Percentiles rank a stretch among this genome's conserved stretches.
Conservation (phyloP, 2,797 vertebrate genomes). For the Chelon labrosus region DNA sequence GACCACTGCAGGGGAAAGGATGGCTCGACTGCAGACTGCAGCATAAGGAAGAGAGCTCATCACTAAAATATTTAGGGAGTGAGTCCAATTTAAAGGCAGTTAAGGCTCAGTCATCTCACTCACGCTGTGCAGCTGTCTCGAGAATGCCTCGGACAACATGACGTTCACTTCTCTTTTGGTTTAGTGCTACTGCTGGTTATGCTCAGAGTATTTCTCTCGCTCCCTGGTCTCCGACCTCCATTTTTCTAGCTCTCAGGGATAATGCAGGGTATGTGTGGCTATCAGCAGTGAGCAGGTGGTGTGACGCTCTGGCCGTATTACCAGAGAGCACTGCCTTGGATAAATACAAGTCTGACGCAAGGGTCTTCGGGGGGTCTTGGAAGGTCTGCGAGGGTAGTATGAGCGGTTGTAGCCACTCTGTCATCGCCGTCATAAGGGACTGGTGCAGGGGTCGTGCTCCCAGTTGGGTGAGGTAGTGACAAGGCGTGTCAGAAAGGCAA, state of each 20-base stretch:
- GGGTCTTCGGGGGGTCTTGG: conserved; percentile 58
- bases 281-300: conserved; percentile 74
- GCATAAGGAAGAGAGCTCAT: conserved; percentile 73
- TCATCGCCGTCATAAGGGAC: conserved; percentile 53
- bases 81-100: conserved; percentile 74
- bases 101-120: conserved; percentile 70
- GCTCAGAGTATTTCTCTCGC: not conserved
- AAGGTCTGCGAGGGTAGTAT: conserved; percentile 51
- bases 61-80: conserved; percentile 86
- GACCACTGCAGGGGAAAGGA: conserved; percentile 76
- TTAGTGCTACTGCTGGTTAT: conserved; percentile 9
- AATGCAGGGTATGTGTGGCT: conserved; percentile 59
- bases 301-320: conserved; percentile 57
- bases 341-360: conserved; percentile 65
- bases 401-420: conserved; percentile 61
- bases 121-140: conserved; percentile 60
- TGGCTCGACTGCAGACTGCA: conserved; percentile 77
- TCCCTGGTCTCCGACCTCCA: conserved; percentile 26
- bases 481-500: conserved; percentile 18
- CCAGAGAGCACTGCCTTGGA: conserved; percentile 50
- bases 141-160: conserved; percentile 34
- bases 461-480: conserved; percentile 39
- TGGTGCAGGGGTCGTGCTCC: conserved; percentile 36
- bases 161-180: conserved; percentile 22
- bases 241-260: conserved; percentile 55